These are phyloP conservation scores for Euplagia quadripunctaria DNA, from an alignment of 2,888 invertebrate genomes.

Conservation along the genomic window DNA sequence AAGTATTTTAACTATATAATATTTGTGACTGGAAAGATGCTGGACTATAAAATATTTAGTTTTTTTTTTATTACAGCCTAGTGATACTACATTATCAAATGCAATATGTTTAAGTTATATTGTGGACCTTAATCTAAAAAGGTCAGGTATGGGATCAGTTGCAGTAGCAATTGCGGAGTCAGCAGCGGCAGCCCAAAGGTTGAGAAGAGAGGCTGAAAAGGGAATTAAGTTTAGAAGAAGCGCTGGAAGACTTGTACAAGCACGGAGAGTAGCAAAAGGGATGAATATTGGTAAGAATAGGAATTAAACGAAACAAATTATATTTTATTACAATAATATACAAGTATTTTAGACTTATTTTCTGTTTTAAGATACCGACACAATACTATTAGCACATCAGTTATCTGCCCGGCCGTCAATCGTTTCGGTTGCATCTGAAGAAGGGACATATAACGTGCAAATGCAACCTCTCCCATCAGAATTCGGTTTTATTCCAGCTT, in stretches of 20 bases:
- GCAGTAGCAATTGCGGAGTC: conserved; percentile 81
- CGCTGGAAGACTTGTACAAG: conserved; percentile 81
- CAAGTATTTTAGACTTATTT: background rate
- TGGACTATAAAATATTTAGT: background rate
- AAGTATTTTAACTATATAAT: conserved; percentile 45
- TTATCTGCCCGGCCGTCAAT: conserved; percentile 83
- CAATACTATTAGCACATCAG: conserved; percentile 81
- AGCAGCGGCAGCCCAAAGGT: conserved; percentile 79
- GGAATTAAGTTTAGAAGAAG: conserved; percentile 81
- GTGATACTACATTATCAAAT: conserved; percentile 76
- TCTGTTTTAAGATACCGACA: conserved; percentile 74
- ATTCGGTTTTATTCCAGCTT: conserved; percentile 80
- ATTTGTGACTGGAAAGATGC: background rate
- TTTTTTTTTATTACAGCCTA: conserved; percentile 63
- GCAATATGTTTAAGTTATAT: conserved; percentile 82
- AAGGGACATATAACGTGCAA: conserved; percentile 75
- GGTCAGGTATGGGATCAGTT: conserved; percentile 81
- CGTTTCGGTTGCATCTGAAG: conserved; percentile 83
- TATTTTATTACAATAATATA: background rate
- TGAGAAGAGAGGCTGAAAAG: conserved; percentile 81
- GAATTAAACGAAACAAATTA: background rate
- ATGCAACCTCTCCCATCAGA: conserved; percentile 81
- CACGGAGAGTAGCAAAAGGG: conserved; percentile 78
- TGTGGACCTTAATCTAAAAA: conserved; percentile 78
- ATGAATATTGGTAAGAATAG: conserved; percentile 78